Evolutionary conservation across 2,113 vertebrate species (phyloP).

Genomic region (Daubentonia madagascariensis): DNA sequence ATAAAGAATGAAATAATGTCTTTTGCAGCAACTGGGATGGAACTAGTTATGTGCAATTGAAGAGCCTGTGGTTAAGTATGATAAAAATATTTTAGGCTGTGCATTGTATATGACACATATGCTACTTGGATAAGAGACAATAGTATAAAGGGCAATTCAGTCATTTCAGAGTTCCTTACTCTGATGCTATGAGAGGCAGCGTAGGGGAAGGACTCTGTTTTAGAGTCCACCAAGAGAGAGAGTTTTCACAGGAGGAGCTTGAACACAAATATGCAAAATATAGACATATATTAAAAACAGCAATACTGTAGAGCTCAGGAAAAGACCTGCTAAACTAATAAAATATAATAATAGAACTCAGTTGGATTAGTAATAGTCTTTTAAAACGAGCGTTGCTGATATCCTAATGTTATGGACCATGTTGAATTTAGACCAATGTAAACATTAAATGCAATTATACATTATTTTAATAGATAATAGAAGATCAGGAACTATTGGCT

Average conservation of each 20-base stretch:
- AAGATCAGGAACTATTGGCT: not conserved
- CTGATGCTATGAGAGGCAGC: not conserved
- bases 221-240: not conserved
- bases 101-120: too few species aligned
- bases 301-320: not conserved
- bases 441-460: not conserved
- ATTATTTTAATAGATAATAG: not conserved
- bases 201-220: not conserved
- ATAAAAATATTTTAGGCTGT: not conserved
- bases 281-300: not conserved
- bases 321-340: not conserved
- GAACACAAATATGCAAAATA: not conserved
- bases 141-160: not conserved
- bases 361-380: not conserved
- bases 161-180: not conserved
- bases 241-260: constrained; percentile 3
- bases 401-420: not conserved
- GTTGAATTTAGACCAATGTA: not conserved
- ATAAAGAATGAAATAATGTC: too few species aligned
- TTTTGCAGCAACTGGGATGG: too few species aligned
- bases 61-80: not conserved
- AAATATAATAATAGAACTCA: not conserved
- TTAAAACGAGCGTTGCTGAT: constrained; percentile 7
- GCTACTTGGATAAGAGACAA: not conserved
- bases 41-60: not conserved